Percentiles rank a stretch among this genome's conserved stretches.
These are phyloP conservation scores for Cotesia chilonis DNA, from an alignment of 1,140 invertebrate species.

Conservation along the genomic window DNA sequence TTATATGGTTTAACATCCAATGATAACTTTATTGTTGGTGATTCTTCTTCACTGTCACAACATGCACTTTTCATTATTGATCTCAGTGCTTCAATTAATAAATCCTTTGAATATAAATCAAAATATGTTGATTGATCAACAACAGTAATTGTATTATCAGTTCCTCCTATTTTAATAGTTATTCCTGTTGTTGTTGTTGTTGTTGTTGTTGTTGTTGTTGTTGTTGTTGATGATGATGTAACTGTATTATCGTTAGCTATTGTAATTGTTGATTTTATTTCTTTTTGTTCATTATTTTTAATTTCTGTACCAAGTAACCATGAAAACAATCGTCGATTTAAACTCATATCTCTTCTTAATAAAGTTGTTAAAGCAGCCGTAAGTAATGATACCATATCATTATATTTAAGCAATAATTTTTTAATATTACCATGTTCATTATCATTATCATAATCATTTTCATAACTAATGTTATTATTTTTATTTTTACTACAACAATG, in stretches of 20 bases:
- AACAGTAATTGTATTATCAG: conserved; percentile 39
- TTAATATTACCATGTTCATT: too few relatives aligned
- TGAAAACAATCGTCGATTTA: conserved; percentile 85
- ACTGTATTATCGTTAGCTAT: too few relatives aligned
- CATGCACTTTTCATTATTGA: conserved; percentile 70
- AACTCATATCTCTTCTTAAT: conserved; percentile 88
- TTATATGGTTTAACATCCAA: conserved; percentile 83
- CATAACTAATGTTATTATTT: too few relatives aligned
- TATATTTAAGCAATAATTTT: conserved; percentile 70
- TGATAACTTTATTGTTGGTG: conserved; percentile 44
- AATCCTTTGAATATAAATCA: conserved; percentile 76
- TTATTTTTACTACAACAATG: conserved; percentile 69
- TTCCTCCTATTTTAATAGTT: too few relatives aligned
- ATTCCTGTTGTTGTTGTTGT: too few relatives aligned
- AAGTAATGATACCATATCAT: conserved; percentile 81
- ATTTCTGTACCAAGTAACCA: conserved; percentile 84
- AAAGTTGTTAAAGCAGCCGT: conserved; percentile 85
- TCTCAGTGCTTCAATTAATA: conserved; percentile 74
- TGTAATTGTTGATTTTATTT: too few relatives aligned
- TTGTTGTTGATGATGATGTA: too few relatives aligned
- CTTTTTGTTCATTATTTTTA: conserved; percentile 50
- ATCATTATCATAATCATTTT: too few relatives aligned
- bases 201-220: too few relatives aligned
- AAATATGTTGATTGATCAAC: conserved; percentile 70
- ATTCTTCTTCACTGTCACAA: conserved; percentile 56